phyloP scores from a whole-genome alignment of 2,113 vertebrate genomes.

The Pteropus alecto region DNA sequence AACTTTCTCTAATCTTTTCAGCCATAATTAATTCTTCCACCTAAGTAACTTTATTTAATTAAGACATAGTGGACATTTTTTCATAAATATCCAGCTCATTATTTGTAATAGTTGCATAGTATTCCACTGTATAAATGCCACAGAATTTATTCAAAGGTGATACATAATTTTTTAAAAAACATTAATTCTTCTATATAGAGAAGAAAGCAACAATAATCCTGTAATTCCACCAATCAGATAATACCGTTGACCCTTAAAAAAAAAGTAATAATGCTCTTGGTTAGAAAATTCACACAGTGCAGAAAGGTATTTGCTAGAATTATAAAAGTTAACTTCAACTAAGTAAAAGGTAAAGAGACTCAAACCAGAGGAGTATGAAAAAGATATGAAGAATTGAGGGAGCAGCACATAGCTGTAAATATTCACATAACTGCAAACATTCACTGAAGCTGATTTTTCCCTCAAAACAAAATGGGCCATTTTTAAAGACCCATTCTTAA shows the following conservation, averaged over 20 bases:
- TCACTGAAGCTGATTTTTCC: not conserved
- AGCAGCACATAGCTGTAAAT: not conserved
- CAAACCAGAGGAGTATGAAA: not conserved
- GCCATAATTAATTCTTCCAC: not conserved
- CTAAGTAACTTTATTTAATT: not conserved
- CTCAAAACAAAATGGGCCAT: not conserved
- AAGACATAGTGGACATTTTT: not conserved
- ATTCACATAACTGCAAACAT: not conserved
- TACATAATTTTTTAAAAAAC: not conserved
- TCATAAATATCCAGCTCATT: not conserved
- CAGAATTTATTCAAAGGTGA: not conserved
- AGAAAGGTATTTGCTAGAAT: not conserved
- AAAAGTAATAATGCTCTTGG: not conserved
- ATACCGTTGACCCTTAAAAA: not conserved
- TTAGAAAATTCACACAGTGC: not conserved
- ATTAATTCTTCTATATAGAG: not conserved
- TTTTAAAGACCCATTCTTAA: conserved; percentile 35
- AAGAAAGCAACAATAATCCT: not conserved
- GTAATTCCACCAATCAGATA: not conserved
- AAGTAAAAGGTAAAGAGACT: not conserved
- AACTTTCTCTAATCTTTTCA: not conserved
- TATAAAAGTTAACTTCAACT: not conserved
- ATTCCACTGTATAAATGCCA: not conserved
- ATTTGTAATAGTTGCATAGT: not conserved
- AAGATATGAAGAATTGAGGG: not conserved